These are phyloP conservation scores for Syngnathoides biaculeatus DNA, from an alignment of 2,113 vertebrate species.

Conservation along the genomic window DNA sequence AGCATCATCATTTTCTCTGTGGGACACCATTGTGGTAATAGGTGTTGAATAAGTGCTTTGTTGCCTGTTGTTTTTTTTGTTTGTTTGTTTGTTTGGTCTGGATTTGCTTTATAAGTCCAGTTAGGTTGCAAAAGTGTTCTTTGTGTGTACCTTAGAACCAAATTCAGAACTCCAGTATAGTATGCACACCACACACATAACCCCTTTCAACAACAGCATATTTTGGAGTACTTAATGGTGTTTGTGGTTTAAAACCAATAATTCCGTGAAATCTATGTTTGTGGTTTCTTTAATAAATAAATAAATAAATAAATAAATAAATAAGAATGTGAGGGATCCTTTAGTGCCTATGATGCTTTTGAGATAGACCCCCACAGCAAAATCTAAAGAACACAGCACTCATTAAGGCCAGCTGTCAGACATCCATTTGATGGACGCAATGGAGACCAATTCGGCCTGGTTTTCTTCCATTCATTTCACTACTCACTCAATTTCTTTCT, in stretches of 20 bases:
- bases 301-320: too few relatives aligned
- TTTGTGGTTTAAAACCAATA: neutral
- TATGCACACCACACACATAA: neutral
- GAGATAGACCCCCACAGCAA: conserved; percentile 15
- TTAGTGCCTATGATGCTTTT: neutral
- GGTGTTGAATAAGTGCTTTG: too few relatives aligned
- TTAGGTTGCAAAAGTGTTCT: too few relatives aligned
- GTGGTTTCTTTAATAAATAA: too few relatives aligned
- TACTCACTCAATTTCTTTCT: conserved; percentile 52
- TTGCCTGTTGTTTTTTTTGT: too few relatives aligned
- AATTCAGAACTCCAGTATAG: too few relatives aligned
- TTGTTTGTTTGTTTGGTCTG: too few relatives aligned
- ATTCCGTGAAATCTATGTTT: neutral
- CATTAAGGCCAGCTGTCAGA: conserved; percentile 83
- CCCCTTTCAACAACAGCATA: neutral
- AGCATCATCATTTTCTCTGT: too few relatives aligned
- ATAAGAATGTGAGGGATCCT: neutral
- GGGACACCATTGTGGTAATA: too few relatives aligned
- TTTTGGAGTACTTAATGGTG: too few relatives aligned
- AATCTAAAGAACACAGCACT: conserved; percentile 22
- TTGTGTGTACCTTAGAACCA: too few relatives aligned
- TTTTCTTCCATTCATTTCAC: conserved; percentile 73
- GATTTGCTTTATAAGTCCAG: too few relatives aligned
- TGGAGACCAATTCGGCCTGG: conserved; percentile 57
- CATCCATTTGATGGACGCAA: conserved; percentile 54